Evolutionary conservation across 2,113 vertebrate species (phyloP).

Genomic region (Leptodactylus fuscus): DNA sequence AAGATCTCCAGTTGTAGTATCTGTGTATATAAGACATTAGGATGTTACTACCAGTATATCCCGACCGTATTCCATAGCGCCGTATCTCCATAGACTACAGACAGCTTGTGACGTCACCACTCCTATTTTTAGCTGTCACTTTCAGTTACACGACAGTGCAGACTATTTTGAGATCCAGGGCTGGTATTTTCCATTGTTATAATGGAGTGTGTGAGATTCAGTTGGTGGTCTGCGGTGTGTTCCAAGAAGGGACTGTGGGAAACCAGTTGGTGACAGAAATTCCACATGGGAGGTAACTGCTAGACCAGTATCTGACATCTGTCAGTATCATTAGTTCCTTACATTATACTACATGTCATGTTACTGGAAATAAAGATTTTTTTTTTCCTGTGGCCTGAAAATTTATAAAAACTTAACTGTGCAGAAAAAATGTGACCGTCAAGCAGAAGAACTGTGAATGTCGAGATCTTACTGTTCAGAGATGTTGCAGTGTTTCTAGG

Average conservation of each 20-base stretch:
- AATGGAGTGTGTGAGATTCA: neutral
- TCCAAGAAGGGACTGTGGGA: slow-evolving; percentile 23
- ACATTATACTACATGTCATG: slow-evolving; percentile 8
- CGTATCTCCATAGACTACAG: neutral
- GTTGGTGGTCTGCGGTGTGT: slow-evolving; percentile 36
- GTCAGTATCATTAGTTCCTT: neutral
- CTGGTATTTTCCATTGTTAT: slow-evolving; percentile 39
- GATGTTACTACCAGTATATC: neutral
- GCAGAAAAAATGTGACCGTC: no score
- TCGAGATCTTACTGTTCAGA: neutral
- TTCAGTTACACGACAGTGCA: neutral
- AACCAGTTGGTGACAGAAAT: slow-evolving; percentile 34
- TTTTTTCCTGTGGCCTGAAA: neutral
- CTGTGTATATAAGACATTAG: neutral
- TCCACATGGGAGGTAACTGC: slow-evolving; percentile 48
- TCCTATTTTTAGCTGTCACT: slow-evolving; percentile 31
- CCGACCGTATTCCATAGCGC: neutral
- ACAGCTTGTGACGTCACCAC: neutral
- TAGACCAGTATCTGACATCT: slow-evolving; percentile 30
- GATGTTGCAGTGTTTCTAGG: neutral
- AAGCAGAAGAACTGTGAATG: neutral
- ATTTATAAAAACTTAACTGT: neutral
- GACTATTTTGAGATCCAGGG: neutral
- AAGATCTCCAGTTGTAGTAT: no score
- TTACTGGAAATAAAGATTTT: neutral